phyloP scores from a whole-genome alignment of 2,888 invertebrate genomes.

The Amitus sp. region DNA sequence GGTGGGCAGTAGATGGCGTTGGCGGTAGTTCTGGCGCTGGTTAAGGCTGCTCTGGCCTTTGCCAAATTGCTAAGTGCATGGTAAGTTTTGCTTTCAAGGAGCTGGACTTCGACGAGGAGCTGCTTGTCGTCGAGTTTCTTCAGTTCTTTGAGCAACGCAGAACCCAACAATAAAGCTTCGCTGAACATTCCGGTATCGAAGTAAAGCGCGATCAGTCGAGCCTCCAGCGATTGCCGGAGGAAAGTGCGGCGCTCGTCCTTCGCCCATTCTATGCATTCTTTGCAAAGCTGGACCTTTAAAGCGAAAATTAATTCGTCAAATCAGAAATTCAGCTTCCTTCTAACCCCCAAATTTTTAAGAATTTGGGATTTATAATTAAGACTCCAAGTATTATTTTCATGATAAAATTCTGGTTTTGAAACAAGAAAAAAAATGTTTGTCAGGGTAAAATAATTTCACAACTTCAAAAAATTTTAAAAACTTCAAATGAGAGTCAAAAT shows the following conservation, averaged over 20 bases:
- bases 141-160: slow-evolving; percentile 90
- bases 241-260: slow-evolving; percentile 97
- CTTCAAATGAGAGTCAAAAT: too few relatives aligned
- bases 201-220: slow-evolving; percentile 93
- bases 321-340: too few relatives aligned
- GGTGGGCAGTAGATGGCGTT: slow-evolving; percentile 99
- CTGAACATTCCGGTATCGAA: slow-evolving; percentile 91
- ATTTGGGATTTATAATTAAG: too few relatives aligned
- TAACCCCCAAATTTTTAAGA: too few relatives aligned
- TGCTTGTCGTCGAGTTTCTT: slow-evolving; percentile 99
- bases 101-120: slow-evolving; percentile 95
- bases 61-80: slow-evolving; percentile 97
- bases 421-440: too few relatives aligned
- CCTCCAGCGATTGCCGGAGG: slow-evolving; percentile 94
- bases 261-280: slow-evolving; percentile 99
- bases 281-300: slow-evolving; percentile 79
- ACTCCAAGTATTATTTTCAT: too few relatives aligned
- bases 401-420: too few relatives aligned
- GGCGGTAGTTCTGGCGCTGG: slow-evolving; percentile 98
- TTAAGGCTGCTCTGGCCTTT: slow-evolving; percentile 95
- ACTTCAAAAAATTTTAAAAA: too few relatives aligned
- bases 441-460: too few relatives aligned
- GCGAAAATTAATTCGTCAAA: too few relatives aligned
- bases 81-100: slow-evolving; percentile 98
- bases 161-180: slow-evolving; percentile 86